These are phyloP conservation scores for Trididemnum miniatum DNA, from an alignment of 23 tunicate species.

Conservation along the genomic window DNA sequence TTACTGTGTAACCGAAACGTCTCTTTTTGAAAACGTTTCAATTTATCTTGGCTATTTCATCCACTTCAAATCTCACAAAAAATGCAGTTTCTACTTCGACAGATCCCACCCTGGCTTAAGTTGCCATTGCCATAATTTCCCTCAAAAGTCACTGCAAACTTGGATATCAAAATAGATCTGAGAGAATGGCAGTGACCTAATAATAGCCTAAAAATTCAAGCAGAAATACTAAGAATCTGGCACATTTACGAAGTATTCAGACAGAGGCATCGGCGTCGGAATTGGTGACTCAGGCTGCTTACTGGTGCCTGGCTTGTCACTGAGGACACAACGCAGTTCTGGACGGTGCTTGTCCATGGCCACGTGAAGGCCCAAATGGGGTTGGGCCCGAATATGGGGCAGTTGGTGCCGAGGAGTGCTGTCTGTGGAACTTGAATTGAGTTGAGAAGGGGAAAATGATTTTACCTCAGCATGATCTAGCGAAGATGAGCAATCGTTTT, in stretches of 20 bases:
- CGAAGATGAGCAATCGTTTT: neutral
- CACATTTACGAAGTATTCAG: constrained; percentile 77
- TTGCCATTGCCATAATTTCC: too few species aligned
- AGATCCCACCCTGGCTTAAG: too few species aligned
- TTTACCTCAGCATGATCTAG: neutral
- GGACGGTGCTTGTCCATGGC: constrained; percentile 70
- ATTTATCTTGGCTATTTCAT: too few species aligned
- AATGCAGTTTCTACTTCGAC: too few species aligned
- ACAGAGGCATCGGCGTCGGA: constrained; percentile 47
- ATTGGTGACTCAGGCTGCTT: constrained; percentile 1
- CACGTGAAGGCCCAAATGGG: constrained; percentile 64
- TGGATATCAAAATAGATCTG: too few species aligned
- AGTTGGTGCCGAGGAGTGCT: constrained; percentile 16
- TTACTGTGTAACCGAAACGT: too few species aligned
- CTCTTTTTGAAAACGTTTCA: too few species aligned
- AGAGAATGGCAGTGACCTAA: too few species aligned
- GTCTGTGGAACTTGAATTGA: neutral
- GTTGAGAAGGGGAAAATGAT: neutral
- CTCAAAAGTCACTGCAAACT: too few species aligned
- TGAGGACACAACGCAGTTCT: constrained; percentile 38
- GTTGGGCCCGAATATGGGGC: constrained; percentile 72
- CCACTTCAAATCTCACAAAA: too few species aligned
- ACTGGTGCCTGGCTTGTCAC: neutral
- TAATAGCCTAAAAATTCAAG: too few species aligned
- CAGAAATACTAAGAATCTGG: constrained; percentile 35